These are phyloP conservation scores for Drosophila maculinotata DNA, from an alignment of 2,888 invertebrate genomes.

Conservation along the genomic window DNA sequence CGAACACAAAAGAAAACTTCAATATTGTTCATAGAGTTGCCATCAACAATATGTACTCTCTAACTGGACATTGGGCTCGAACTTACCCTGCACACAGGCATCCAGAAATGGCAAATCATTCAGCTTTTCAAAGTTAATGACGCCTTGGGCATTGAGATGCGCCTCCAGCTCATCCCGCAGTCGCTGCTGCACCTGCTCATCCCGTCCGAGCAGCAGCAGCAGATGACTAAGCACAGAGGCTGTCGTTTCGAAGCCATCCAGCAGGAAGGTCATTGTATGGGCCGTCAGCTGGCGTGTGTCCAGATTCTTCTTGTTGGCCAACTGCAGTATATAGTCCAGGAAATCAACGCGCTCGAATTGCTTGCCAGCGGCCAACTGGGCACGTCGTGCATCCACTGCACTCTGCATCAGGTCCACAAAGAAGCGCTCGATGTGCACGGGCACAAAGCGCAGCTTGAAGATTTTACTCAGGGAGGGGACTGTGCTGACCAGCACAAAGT, in stretches of 20 bases:
- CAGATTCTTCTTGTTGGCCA: conserved; percentile 76
- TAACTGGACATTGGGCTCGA: too few species aligned
- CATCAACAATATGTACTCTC: too few species aligned
- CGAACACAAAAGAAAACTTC: too few species aligned
- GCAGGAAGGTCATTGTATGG: conserved; percentile 82
- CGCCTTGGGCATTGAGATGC: conserved; percentile 48
- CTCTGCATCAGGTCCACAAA: conserved; percentile 73
- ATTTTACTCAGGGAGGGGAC: conserved; percentile 70
- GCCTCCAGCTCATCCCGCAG: conserved; percentile 73
- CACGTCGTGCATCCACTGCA: conserved; percentile 71
- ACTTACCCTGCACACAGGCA: conserved; percentile 82
- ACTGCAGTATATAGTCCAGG: conserved; percentile 80
- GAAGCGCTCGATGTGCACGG: conserved; percentile 87
- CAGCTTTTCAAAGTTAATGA: conserved; percentile 77
- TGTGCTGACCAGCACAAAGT: conserved; percentile 61
- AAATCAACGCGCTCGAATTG: conserved; percentile 79
- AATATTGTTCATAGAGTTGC: too few species aligned
- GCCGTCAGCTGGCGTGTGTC: conserved; percentile 64
- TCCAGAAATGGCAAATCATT: conserved; percentile 81
- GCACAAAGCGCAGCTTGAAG: conserved; percentile 69
- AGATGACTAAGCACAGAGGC: conserved; percentile 72
- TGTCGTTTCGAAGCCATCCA: conserved; percentile 84
- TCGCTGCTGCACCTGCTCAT: conserved; percentile 68
- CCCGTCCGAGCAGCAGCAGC: conserved; percentile 74
- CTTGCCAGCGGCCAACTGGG: conserved; percentile 36